These are phyloP conservation scores for Cephalopachus bancanus DNA, from an alignment of 2,797 vertebrate genomes.

Conservation along the genomic window DNA sequence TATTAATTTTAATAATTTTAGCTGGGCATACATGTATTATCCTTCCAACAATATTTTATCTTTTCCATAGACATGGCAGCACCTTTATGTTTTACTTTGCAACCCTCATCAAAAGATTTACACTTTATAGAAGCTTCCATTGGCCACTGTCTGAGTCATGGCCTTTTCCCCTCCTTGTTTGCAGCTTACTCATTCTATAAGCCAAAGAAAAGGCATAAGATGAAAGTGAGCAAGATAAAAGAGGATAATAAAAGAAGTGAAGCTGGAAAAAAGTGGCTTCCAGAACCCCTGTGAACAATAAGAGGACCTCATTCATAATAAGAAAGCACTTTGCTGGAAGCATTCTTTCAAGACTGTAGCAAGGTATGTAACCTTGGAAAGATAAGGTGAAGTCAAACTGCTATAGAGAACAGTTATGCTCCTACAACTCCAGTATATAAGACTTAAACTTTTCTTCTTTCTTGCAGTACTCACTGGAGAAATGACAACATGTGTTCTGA, in stretches of 20 bases:
- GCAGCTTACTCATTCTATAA: conserved; percentile 78
- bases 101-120: conserved; percentile 70
- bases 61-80: conserved; percentile 12
- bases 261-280: conserved; percentile 74
- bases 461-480: not conserved
- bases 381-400: conserved; percentile 73
- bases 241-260: conserved; percentile 80
- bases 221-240: conserved; percentile 84
- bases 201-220: conserved; percentile 77
- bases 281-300: conserved; percentile 77
- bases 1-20: conserved; percentile 60
- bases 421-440: conserved; percentile 36
- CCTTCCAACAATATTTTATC: conserved; percentile 62
- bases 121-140: conserved; percentile 57
- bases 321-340: conserved; percentile 74
- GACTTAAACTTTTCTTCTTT: conserved; percentile 68
- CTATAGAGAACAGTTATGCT: conserved; percentile 64
- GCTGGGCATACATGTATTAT: conserved; percentile 49
- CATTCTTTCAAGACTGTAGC: conserved; percentile 76
- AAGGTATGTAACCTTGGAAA: conserved; percentile 75
- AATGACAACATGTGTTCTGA: conserved; percentile 25
- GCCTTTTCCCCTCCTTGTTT: conserved; percentile 62
- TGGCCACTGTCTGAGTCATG: conserved; percentile 60
- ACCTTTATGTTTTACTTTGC: conserved; percentile 65
- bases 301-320: conserved; percentile 77